Evolutionary conservation across 2,113 vertebrate species (phyloP), one percentile per base, ranked within the genome.

Genomic region (Australoheros scitulus): DNA sequence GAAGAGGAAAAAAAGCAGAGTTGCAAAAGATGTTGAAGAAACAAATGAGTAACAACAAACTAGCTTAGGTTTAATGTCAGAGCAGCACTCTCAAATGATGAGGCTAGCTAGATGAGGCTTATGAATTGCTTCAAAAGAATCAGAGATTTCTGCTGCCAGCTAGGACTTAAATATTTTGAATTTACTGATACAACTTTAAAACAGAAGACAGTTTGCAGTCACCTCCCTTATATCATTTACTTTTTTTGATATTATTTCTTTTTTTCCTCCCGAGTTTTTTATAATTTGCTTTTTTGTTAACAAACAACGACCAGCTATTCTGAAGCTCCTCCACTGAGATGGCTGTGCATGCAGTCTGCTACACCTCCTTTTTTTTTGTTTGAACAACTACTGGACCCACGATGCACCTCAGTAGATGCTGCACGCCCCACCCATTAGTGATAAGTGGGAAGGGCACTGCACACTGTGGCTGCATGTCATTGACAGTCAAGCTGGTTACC

Each of bases 401-500:
- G 94, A 94, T 95, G 95, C 96, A 96, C 94, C 96, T 95, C 95
- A 96, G 92, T 94, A 94, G 92, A 96, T 83, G 86, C 88, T 79
- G 86, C 92, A 91, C 89, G 79, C 84, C 91, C 85, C 61, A 11
- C 86, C 86, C 81, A 38, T 74, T 47, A 77, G 64, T 78, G 89
- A 84, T n/a, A 91, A 84, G 81, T 60, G 63, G 86, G 85, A 58
- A 68, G 86, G 89, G 79, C 89, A 91, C 91, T 14, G 84, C 92
- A 83, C 96, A 96, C 97, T 97, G 90, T 97, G 97, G 97, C 96
- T 98, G 97, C 97, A 98, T 99, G 97, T 96, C 87, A 94, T 95
- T 90, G 81, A 93, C 91, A 92, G 93, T 97, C 94, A 93, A 96
- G 96, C 97, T 96, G 97, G 95, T 97, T 96, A 80, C 97, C 96